Evolutionary conservation across 2,113 vertebrate species (phyloP), one percentile per base, ranked within the genome.

Genomic region (Zosterops borbonicus): DNA sequence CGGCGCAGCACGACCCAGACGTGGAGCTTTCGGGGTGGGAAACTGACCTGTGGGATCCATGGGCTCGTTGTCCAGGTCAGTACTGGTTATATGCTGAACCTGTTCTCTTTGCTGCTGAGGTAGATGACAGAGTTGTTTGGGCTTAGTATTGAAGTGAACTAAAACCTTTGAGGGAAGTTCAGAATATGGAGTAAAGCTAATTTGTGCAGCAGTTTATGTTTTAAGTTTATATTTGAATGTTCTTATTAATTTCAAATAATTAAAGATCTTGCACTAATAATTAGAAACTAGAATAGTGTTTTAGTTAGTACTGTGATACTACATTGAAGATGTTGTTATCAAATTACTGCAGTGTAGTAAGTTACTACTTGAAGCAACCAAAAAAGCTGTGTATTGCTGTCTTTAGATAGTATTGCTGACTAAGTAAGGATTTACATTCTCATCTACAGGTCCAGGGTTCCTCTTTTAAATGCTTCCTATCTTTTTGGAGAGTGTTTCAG

Each of bases 1-100:
- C 98, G 99, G 53, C 98, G 99, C 84, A 99, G 99, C 79, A 99
- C 98, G 0, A 99, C 99, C 7, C 99, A 99, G 98, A 99, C 98
- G 0, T 99, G 99, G 99, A 98, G 98, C 88, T 99, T 99, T 85
- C 98, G 97, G 58, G 98, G 98, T 12, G 99, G 99, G 46, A 99
- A 98, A 81, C 94, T 99, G 71, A 99, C 98, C 56, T 99, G 99
- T 55, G 99, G 99, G 4, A 97, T 99, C 39, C 98, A 98, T 12
- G 98, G 99, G 0, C 98, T 99, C 12, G 99, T 99, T 4, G 99
- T 99, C 16, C 99, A 99, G 98, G 99, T 99, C 58, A 55, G 97
- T 75, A 2, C 11, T 64, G 62, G 4, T 42, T 1, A 0, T 4
- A 0, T 11, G 9, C 9, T 42, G 27, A 42, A 47, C 20, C 75